Conservation (phyloP, 2,888 invertebrate species). For the Saturnia japonica region DNA sequence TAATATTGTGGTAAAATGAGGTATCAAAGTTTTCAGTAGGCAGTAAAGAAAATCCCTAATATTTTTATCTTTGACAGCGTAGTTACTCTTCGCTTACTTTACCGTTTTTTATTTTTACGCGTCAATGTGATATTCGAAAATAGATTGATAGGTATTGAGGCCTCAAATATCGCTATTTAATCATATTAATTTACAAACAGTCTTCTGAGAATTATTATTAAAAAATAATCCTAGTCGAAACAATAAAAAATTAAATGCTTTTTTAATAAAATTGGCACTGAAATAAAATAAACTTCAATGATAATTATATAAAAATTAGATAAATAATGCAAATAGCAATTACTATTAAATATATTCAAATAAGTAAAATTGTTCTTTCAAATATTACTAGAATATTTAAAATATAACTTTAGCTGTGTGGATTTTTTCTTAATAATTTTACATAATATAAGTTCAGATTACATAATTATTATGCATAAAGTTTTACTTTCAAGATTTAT, state of each 20-base stretch:
- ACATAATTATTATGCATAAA: not conserved
- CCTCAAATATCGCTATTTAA: not conserved
- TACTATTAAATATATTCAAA: not conserved
- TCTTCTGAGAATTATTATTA: not conserved
- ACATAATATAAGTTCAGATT: not conserved
- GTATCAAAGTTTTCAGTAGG: not conserved
- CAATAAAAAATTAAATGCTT: no score
- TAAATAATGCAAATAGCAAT: not conserved
- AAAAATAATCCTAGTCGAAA: not conserved
- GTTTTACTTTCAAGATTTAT: no score
- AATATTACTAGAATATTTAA: not conserved
- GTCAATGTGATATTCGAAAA: not conserved
- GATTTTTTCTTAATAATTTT: not conserved
- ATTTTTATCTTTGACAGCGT: slow-evolving; percentile 11
- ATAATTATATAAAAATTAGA: not conserved
- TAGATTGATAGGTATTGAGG: not conserved
- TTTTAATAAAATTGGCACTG: no score
- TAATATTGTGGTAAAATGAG: not conserved
- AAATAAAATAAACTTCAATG: no score
- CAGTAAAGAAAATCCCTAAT: slow-evolving; percentile 5
- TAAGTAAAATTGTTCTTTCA: not conserved
- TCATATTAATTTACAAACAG: not conserved
- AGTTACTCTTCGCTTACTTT: not conserved
- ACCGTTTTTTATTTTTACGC: not conserved
- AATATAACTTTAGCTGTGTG: not conserved